Conservation (phyloP, 1,140 invertebrate species). For the Saccostrea glomerata region DNA sequence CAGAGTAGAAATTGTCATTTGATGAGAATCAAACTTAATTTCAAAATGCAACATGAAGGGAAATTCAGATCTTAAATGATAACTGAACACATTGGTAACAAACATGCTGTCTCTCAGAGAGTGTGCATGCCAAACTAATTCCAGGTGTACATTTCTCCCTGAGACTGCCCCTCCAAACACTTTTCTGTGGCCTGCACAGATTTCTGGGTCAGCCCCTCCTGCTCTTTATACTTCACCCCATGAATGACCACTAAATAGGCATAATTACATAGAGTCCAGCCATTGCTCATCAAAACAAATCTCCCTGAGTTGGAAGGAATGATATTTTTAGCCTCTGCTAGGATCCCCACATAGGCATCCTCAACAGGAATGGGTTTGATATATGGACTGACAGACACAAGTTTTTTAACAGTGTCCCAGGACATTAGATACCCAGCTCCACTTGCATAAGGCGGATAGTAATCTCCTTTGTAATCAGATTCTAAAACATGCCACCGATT, state of each 20-base stretch:
- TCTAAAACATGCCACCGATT: constrained; percentile 66
- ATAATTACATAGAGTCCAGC: constrained; percentile 70
- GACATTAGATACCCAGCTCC: constrained; percentile 71
- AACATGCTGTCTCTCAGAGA: neutral
- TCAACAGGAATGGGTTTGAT: constrained; percentile 68
- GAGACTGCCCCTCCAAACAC: constrained; percentile 49
- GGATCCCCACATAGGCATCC: constrained; percentile 71
- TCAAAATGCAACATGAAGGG: too few species aligned
- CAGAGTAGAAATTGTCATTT: too few species aligned
- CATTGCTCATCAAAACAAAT: constrained; percentile 63
- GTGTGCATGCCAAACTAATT: constrained; percentile 33
- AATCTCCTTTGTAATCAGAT: constrained; percentile 57
- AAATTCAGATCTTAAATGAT: neutral
- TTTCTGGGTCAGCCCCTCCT: constrained; percentile 57
- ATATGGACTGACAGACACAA: constrained; percentile 63
- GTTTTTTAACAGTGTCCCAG: constrained; percentile 63
- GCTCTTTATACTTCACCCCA: constrained; percentile 57
- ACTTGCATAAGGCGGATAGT: constrained; percentile 71
- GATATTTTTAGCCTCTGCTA: constrained; percentile 61
- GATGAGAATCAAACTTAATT: too few species aligned
- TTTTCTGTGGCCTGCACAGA: constrained; percentile 55
- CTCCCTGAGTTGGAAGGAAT: constrained; percentile 61
- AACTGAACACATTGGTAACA: constrained; percentile 7
- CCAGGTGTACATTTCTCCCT: constrained; percentile 59
- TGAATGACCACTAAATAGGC: constrained; percentile 69